A percentile compares a stretch with the other conserved stretches of the same genome.
phyloP scores from a whole-genome alignment of 2,113 vertebrate genomes.

The Smithornis capensis region DNA sequence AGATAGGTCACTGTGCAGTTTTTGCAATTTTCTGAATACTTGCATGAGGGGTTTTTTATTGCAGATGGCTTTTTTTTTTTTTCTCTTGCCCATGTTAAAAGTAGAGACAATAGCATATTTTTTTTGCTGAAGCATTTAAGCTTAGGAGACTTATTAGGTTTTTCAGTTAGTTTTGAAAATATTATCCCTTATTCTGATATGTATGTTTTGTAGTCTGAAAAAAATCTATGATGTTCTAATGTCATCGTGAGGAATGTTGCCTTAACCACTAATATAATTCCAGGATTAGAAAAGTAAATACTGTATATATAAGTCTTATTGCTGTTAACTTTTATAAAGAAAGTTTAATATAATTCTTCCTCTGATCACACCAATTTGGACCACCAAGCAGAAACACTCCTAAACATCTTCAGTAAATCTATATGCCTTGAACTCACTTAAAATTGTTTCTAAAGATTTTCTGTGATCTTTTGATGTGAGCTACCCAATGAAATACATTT shows the following conservation, averaged over 20 bases:
- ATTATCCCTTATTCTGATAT: not conserved
- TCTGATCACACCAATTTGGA: not conserved
- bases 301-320: not conserved
- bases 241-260: not conserved
- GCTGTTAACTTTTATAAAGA: not conserved
- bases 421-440: not conserved
- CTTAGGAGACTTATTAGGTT: not conserved
- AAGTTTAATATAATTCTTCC: not conserved
- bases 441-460: not conserved
- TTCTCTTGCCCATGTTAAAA: not conserved
- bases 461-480: not conserved
- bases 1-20: not conserved
- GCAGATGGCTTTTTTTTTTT: not conserved
- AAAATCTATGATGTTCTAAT: not conserved
- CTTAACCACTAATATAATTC: not conserved
- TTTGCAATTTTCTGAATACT: not conserved
- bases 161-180: not conserved
- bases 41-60: not conserved
- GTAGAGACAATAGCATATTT: not conserved
- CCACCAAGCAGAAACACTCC: not conserved
- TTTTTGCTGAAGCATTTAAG: not conserved
- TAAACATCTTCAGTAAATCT: not conserved
- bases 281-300: not conserved
- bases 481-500: not conserved
- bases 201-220: not conserved